Evolutionary conservation across 2,888 invertebrate genomes (phyloP).

Genomic region (Ecliptopera silaceata): DNA sequence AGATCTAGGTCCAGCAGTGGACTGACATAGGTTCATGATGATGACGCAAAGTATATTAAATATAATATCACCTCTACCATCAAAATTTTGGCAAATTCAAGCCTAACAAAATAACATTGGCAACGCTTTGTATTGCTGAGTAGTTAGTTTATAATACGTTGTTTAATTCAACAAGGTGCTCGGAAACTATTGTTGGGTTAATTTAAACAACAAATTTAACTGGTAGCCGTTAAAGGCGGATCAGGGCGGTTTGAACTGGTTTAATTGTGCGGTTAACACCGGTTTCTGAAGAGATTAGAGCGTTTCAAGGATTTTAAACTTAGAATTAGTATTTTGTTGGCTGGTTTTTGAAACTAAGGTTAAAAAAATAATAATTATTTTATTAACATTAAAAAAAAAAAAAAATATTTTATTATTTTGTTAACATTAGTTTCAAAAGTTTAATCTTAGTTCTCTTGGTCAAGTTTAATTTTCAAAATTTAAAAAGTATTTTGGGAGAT

Average conservation of each 20-base stretch:
- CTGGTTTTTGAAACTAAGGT: too few species aligned
- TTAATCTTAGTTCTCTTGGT: too few species aligned
- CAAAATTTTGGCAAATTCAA: background rate
- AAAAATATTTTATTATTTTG: too few species aligned
- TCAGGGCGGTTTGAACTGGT: conserved; percentile 13
- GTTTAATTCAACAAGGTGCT: conserved; percentile 34
- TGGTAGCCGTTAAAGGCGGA: conserved; percentile 15
- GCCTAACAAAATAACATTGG: conserved; percentile 9
- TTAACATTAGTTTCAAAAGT: too few species aligned
- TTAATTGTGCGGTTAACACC: conserved; percentile 9
- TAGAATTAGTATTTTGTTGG: too few species aligned
- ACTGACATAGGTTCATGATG: background rate
- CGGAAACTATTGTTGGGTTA: conserved; percentile 31
- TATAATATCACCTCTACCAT: background rate
- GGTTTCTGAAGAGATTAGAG: background rate
- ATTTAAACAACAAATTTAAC: conserved; percentile 33
- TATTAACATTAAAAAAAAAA: too few species aligned
- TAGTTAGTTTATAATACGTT: conserved; percentile 21
- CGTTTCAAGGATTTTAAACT: too few species aligned
- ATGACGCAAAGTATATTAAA: background rate
- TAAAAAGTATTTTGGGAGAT: too few species aligned
- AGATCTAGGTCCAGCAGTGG: too few species aligned
- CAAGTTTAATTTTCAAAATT: too few species aligned
- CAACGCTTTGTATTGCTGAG: conserved; percentile 11
- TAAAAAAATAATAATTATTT: too few species aligned